Evolutionary conservation across 53 echinoderm and acorn worm genomes (phyloP), one percentile per base, ranked within the genome.

Genomic region (Antedon mediterranea): DNA sequence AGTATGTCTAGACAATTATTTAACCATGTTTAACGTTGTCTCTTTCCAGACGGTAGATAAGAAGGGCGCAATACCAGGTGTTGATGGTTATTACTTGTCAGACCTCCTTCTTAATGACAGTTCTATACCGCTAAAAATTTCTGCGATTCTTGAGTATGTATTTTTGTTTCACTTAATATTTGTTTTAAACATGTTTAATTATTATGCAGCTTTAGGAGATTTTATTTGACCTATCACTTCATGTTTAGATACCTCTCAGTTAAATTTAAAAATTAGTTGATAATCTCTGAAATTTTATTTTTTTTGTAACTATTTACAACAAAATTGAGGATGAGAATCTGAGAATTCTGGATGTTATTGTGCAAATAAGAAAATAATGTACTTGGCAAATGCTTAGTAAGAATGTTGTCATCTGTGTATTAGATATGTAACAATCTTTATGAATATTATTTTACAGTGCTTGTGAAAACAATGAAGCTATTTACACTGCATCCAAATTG

Each of bases 81-180:
- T 76, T 15, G 81, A 82, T 8, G 94, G 94, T 0, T 94, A 94
- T 76, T 94, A 76, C 73, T 81, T 94, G 20, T 86, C 89, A 23
- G 28, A 85, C 0, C 5, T 72, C 11, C n/a, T 94, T 28, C 83
- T 85, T 37, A 9, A 81, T 26, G 79, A 94, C 34, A 26, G 81
- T n/a, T 75, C 43, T 43, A 86, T 94, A 28, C 77, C 87, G 28
- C 73, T 94, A 71, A 91, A 91, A n/a, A 32, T 93, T 34, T 78
- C 84, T 33, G 91, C 89, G 30, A 71, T 94, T 30, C 81, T 94
- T 0, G 80, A 84, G 93, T 93, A 88, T 90, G 93, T 85, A 14
- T 29, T 11, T 29, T 34, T 34, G 30, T 78, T 71, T 13, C 26
- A n/a, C 18, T 71, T 11, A 28, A 31, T 43, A 57, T 23, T 43